A percentile compares a stretch with the other conserved stretches of the same genome.
phyloP scores from a whole-genome alignment of 2,888 invertebrate species.

The Mythimna lalbum region DNA sequence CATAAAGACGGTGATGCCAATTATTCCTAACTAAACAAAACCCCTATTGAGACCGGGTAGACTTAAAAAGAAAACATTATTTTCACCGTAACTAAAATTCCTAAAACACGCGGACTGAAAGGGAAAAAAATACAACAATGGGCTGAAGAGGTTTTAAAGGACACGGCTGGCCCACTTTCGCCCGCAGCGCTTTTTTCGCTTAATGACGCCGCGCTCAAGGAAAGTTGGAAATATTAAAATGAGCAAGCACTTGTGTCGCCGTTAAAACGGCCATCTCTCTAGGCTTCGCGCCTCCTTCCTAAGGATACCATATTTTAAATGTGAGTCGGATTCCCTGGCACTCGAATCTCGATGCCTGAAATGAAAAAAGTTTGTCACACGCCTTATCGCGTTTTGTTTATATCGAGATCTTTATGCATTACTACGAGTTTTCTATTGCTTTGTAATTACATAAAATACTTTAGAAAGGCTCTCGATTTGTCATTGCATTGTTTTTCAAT shows the following conservation, averaged over 20 bases:
- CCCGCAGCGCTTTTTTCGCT: slow-evolving; percentile 82
- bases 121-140: slow-evolving; percentile 84
- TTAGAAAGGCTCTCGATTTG: slow-evolving; percentile 8
- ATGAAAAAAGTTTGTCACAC: slow-evolving; percentile 67
- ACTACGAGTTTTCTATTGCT: slow-evolving; percentile 44
- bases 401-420: slow-evolving; percentile 44
- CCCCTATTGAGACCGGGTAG: slow-evolving; percentile 26
- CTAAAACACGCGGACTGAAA: slow-evolving; percentile 65
- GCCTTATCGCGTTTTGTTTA: slow-evolving; percentile 54
- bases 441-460: slow-evolving; percentile 28
- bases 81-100: slow-evolving; percentile 57
- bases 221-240: slow-evolving; percentile 90
- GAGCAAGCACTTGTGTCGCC: slow-evolving; percentile 88
- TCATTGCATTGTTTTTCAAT: slow-evolving; percentile 3
- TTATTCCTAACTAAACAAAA: slow-evolving; percentile 47
- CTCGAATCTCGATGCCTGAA: slow-evolving; percentile 64
- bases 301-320: slow-evolving; percentile 65
- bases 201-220: slow-evolving; percentile 84
- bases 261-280: slow-evolving; percentile 85
- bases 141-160: slow-evolving; percentile 82
- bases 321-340: slow-evolving; percentile 55
- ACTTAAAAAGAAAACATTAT: slow-evolving; percentile 62
- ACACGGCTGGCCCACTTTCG: slow-evolving; percentile 83
- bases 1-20: slow-evolving; percentile 17
- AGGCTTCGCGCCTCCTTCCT: slow-evolving; percentile 80